Percentiles rank a stretch among this genome's conserved stretches.
Conservation (phyloP, 2,888 invertebrate species). For the Chrysolina haemoptera region DNA sequence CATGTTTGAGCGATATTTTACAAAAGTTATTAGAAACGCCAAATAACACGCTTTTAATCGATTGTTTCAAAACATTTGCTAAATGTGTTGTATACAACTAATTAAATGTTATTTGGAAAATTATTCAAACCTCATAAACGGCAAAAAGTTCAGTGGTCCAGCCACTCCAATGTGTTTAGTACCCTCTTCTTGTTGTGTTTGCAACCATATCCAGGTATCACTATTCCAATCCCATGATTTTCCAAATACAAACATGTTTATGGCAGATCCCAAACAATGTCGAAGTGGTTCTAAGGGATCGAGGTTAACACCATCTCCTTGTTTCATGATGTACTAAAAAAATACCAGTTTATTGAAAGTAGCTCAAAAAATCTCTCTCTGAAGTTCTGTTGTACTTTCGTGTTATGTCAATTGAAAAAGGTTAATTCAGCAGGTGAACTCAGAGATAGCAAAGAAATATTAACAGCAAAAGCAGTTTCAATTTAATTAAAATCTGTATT, state of each 20-base stretch:
- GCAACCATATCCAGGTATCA: conserved; percentile 83
- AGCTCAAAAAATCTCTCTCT: background rate
- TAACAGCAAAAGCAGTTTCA: too few relatives aligned
- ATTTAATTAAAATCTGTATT: too few relatives aligned
- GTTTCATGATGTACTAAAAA: conserved; percentile 51
- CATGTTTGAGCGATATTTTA: too few relatives aligned
- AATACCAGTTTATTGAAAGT: conserved; percentile 29
- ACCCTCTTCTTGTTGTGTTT: conserved; percentile 86
- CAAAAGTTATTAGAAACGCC: too few relatives aligned
- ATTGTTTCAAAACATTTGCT: too few relatives aligned
- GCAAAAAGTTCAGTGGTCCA: conserved; percentile 87
- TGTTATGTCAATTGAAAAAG: too few relatives aligned
- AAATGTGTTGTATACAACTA: too few relatives aligned
- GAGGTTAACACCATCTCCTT: conserved; percentile 54
- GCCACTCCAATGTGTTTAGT: conserved; percentile 87
- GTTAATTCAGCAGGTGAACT: too few relatives aligned
- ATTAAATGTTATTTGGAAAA: background rate
- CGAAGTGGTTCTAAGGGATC: conserved; percentile 74
- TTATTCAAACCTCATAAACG: conserved; percentile 68
- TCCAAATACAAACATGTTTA: conserved; percentile 86
- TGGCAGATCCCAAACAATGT: conserved; percentile 84
- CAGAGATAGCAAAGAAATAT: too few relatives aligned
- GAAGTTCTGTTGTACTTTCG: background rate
- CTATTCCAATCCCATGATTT: conserved; percentile 79
- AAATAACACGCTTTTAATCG: too few relatives aligned